phyloP scores from a whole-genome alignment of 2,797 vertebrate genomes.

The Rhinoraja longicauda region DNA sequence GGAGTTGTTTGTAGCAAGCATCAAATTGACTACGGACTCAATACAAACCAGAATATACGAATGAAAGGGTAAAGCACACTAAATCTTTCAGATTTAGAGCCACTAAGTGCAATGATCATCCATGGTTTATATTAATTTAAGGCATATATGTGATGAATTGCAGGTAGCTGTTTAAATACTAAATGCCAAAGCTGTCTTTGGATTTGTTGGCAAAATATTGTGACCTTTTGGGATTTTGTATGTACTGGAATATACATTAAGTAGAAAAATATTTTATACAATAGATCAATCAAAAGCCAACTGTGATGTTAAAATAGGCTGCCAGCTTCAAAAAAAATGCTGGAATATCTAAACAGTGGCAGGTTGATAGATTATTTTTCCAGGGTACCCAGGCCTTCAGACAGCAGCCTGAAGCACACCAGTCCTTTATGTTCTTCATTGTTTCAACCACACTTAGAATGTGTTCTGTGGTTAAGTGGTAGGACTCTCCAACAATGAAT shows the following conservation, averaged over 20 bases:
- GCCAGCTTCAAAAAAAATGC: not conserved
- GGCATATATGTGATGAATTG: not conserved
- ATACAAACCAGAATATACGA: not conserved
- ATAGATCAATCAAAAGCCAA: not conserved
- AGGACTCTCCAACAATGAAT: not conserved
- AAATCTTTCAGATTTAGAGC: conserved; percentile 5
- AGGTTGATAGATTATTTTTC: not conserved
- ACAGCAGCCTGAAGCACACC: not conserved
- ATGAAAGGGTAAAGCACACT: not conserved
- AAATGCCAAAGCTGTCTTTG: not conserved
- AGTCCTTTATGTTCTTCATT: not conserved
- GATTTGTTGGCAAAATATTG: not conserved
- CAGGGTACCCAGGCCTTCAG: not conserved
- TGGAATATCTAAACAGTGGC: not conserved
- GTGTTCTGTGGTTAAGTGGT: not conserved
- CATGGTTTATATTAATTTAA: not conserved
- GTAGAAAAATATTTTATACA: conserved; percentile 4
- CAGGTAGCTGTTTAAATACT: conserved; percentile 18
- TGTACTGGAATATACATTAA: conserved; percentile 27
- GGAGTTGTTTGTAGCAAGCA: not conserved
- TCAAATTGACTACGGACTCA: not conserved
- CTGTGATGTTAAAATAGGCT: not conserved
- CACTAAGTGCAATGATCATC: not conserved
- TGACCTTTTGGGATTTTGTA: not conserved
- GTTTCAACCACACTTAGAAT: not conserved